These are phyloP conservation scores for Anguilla japonica DNA, from an alignment of 2,113 vertebrate species.

Conservation along the genomic window DNA sequence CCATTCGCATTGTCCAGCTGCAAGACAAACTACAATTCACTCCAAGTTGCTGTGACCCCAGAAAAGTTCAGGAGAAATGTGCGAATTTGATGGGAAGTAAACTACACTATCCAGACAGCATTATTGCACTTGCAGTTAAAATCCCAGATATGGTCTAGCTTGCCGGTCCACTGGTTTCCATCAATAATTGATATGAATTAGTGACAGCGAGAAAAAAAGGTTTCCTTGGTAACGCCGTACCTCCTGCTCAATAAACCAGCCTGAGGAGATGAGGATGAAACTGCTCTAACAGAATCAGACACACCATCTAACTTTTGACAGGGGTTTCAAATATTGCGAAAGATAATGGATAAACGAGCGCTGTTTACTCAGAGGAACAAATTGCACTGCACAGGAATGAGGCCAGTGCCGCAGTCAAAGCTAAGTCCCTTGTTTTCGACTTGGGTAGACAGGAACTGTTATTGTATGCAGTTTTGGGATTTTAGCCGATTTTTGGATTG, in stretches of 20 bases:
- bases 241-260: neutral
- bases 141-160: neutral
- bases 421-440: conserved; percentile 23
- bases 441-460: conserved; percentile 14
- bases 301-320: neutral
- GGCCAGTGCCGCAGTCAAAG: conserved; percentile 7
- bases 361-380: conserved; percentile 23
- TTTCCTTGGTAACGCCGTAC: neutral
- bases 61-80: neutral
- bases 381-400: conserved; percentile 1
- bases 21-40: neutral
- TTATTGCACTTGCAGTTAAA: neutral
- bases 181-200: conserved; percentile 43
- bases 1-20: neutral
- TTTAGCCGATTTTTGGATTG: neutral
- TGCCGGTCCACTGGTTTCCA: conserved; percentile 19
- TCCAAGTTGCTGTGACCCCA: neutral
- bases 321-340: conserved; percentile 37
- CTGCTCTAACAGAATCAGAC: conserved; percentile 20
- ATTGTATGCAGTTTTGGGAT: neutral
- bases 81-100: conserved; percentile 7
- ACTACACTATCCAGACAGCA: neutral
- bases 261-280: neutral
- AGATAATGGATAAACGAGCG: conserved; percentile 33
- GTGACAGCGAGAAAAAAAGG: neutral